Evolutionary conservation across 2,113 vertebrate genomes (phyloP), one percentile per base, ranked within the genome.

Genomic region (Tachycineta bicolor): DNA sequence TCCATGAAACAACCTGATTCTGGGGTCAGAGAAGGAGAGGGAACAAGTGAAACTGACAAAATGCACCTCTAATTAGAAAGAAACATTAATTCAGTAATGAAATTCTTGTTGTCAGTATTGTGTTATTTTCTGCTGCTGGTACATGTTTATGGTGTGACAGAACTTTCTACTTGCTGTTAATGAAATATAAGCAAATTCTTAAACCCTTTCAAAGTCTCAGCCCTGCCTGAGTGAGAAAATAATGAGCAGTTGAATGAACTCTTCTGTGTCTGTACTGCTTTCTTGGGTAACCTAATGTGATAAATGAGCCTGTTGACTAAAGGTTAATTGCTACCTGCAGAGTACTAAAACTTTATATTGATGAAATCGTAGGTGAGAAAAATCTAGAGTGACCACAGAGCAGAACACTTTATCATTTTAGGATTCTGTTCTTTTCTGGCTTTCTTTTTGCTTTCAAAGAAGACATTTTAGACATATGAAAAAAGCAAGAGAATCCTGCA

Each of bases 301-400:
- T 89, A 90, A 95, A 96, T 91, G 37, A 83, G 12, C 41, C 76
- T 75, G 39, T 46, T 94, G 56, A 56, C 47, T 58, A 93, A 94
- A 95, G 64, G 56, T 84, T 89, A 94, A 92, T 96, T 96, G 67
- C 53, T 94, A 64, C 8, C 21, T 21, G 7, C 43, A 62, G 67
- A 64, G 37, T 68, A 82, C 53, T 62, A 75, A 83, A 50, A 69
- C 73, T 56, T 56, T 84, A 62, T 75, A 67, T 69, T 56, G 73
- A 80, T 58, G 37, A 94, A 91, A 94, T 13, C 44, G 31, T 64
- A 75, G 60, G 83, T 85, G 53, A 96, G 67, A 63, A 90, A 88
- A 89, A 89, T 62, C 70, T 83, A 25, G 41, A 83, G 23, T 39
- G 20, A 95, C 43, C 12, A 69, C 13, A 43, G 41, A 75, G 43